Evolutionary conservation across 2,113 vertebrate genomes (phyloP), one percentile per base, ranked within the genome.

Genomic region (Antechinus stuartii): DNA sequence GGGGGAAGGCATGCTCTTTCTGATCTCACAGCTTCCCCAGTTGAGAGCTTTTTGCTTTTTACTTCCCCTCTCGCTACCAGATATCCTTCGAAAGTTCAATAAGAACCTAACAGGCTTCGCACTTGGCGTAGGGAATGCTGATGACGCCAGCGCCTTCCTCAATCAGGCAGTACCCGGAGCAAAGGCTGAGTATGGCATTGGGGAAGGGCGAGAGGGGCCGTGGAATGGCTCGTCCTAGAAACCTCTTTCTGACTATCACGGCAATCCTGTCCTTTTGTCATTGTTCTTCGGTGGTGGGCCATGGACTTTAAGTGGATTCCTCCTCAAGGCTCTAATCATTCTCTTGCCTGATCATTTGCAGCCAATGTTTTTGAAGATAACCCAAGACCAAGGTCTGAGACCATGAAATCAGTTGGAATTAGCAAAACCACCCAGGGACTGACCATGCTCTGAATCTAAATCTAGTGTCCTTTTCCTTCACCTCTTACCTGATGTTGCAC

Each of bases 141-240:
- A 92, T 12, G 92, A 95, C 6, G 50, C 96, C 0, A 91, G 94
- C 19, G 98, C 99, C 0, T 99, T 99, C 98, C 98, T 99, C 94
- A 99, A 99, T 97, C 99, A 99, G 97, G 99, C 99, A 89, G 99
- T 99, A 91, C 94, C 99, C 0, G 99, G 99, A 98, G 99, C 99
- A 5, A 98, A 98, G 96, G 98, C 99, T 97, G 97, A 97, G 99
- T 99, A 98, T 0, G 97, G 90, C 94, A 25, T 92, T 25, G 35
- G 91, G 55, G 91, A 49, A 42, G 4, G 22, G 90, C 11, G 46
- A 6, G 27, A 0, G 16, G 9, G 35, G 10, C 30, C 14, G 24
- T 30, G 61, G 54, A 27, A 10, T 0, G 30, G 54, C 93, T 93
- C 23, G 47, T 57, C 2, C 1, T 3, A 8, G 0, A 10, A 49